phyloP scores from a whole-genome alignment of 2,888 invertebrate species.

The Fragum sueziense region DNA sequence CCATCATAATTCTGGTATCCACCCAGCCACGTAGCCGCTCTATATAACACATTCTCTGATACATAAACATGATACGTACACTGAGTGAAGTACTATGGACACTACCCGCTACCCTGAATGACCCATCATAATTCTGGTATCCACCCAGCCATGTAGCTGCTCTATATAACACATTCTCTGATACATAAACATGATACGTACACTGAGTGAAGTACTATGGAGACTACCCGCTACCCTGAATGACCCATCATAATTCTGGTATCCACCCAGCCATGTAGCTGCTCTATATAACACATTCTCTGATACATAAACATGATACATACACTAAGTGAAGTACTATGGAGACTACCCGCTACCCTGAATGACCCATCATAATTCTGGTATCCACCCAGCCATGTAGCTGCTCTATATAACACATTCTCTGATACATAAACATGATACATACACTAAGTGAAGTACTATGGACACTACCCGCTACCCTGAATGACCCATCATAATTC shows the following conservation, averaged over 20 bases:
- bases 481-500: conserved; percentile 89
- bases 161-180: conserved; percentile 85
- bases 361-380: conserved; percentile 91
- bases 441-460: conserved; percentile 89
- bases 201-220: conserved; percentile 90
- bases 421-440: conserved; percentile 84
- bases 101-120: conserved; percentile 89
- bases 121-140: conserved; percentile 88
- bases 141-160: conserved; percentile 90
- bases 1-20: conserved; percentile 88
- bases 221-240: conserved; percentile 89
- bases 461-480: conserved; percentile 87
- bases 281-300: conserved; percentile 86
- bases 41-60: conserved; percentile 84
- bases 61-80: conserved; percentile 86
- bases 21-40: conserved; percentile 90
- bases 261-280: conserved; percentile 88
- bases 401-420: conserved; percentile 86
- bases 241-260: conserved; percentile 89
- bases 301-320: conserved; percentile 82
- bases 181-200: conserved; percentile 84
- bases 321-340: conserved; percentile 90
- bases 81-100: conserved; percentile 89
- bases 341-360: conserved; percentile 87
- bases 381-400: conserved; percentile 88